Conservation (phyloP, 2,797 vertebrate species). For the Parambassis ranga region DNA sequence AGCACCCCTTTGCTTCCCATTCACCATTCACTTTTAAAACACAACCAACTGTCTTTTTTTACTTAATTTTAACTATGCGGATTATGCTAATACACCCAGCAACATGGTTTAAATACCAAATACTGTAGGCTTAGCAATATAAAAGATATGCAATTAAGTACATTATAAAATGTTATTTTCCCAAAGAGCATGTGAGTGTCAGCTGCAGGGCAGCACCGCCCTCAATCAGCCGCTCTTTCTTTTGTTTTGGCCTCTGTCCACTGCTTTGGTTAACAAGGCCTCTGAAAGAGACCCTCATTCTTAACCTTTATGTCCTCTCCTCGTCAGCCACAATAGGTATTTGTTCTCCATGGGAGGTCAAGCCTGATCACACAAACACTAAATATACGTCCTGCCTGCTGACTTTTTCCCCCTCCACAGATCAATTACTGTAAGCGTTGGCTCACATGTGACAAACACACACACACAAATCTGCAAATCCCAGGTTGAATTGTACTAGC, state of each 20-base stretch:
- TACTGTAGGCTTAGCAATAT: neutral
- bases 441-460: constrained; percentile 40
- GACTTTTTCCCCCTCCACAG: constrained; percentile 2
- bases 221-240: constrained; percentile 49
- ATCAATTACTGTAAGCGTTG: constrained; percentile 64
- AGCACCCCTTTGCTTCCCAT: constrained; percentile 29
- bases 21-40: too few relatives aligned
- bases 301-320: constrained; percentile 42
- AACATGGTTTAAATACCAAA: neutral
- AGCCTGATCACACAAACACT: constrained; percentile 50
- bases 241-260: constrained; percentile 49
- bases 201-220: neutral
- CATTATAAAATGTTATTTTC: neutral
- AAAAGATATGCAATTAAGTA: neutral
- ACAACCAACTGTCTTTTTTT: too few relatives aligned
- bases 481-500: constrained; percentile 10
- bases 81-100: neutral
- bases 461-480: constrained; percentile 43
- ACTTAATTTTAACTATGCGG: neutral
- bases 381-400: constrained; percentile 25
- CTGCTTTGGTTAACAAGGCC: constrained; percentile 54
- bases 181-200: neutral
- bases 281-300: constrained; percentile 43
- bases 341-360: constrained; percentile 69
- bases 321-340: constrained; percentile 57